phyloP scores from a whole-genome alignment of 2,797 vertebrate genomes.

The Xyrichtys novacula region DNA sequence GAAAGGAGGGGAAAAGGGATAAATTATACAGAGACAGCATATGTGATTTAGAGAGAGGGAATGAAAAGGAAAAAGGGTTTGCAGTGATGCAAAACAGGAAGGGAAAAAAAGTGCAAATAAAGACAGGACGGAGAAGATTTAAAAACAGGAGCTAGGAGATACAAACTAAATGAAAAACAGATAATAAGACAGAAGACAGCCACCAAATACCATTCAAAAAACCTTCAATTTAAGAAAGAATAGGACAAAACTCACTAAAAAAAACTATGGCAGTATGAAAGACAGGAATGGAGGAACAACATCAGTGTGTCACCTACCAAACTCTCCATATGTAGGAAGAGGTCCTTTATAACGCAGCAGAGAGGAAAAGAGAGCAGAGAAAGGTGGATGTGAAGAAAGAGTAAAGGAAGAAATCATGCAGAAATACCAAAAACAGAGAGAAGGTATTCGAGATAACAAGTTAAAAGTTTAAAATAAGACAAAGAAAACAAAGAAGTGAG shows the following conservation, averaged over 20 bases:
- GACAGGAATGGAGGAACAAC: neutral
- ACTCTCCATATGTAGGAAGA: slow-evolving; percentile 81
- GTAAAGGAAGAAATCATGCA: slow-evolving; percentile 6
- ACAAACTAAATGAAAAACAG: neutral
- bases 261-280: neutral
- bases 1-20: neutral
- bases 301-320: slow-evolving; percentile 80
- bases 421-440: slow-evolving; percentile 2
- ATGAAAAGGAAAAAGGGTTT: neutral
- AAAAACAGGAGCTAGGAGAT: neutral
- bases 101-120: too few relatives aligned
- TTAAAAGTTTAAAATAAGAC: neutral
- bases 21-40: neutral
- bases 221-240: neutral
- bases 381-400: slow-evolving; percentile 39
- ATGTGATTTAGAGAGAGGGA: slow-evolving; percentile 40
- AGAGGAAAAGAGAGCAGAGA: slow-evolving; percentile 31
- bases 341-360: slow-evolving; percentile 81
- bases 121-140: neutral
- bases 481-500: neutral
- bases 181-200: neutral
- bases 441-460: too few relatives aligned
- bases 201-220: neutral
- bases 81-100: neutral
- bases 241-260: neutral